Evolutionary conservation across 2,797 vertebrate species (phyloP).

Genomic region (Tachyglossus aculeatus): DNA sequence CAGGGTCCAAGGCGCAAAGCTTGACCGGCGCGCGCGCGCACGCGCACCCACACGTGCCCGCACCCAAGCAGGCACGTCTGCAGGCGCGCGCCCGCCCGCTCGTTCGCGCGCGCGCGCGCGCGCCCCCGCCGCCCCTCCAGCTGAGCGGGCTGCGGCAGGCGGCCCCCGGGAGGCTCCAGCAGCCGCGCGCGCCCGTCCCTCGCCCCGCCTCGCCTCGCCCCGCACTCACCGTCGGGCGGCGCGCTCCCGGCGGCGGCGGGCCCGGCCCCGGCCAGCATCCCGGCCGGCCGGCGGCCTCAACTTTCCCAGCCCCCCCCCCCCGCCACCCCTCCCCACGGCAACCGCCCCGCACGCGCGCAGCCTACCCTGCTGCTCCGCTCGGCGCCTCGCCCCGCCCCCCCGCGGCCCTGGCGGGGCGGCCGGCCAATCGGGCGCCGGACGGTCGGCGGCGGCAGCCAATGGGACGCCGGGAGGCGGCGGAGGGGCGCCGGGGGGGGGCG

Average conservation of each 20-base stretch:
- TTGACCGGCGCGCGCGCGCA: too few species aligned
- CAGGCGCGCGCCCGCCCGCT: constrained; percentile 42
- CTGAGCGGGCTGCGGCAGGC: constrained; percentile 32
- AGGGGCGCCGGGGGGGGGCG: constrained; percentile 26
- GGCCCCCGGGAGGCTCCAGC: constrained; percentile 37
- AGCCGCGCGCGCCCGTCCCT: constrained; percentile 21
- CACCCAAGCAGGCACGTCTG: neutral
- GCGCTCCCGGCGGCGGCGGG: constrained; percentile 32
- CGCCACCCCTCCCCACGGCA: constrained; percentile 42
- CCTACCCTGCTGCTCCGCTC: constrained; percentile 30
- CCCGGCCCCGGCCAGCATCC: constrained; percentile 56
- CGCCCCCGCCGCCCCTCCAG: constrained; percentile 61
- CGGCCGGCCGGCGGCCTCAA: constrained; percentile 52
- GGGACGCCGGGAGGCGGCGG: constrained; percentile 11
- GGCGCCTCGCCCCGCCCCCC: constrained; percentile 34
- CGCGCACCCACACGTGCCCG: neutral
- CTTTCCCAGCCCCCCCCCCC: constrained; percentile 64
- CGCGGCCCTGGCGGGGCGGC: too few species aligned
- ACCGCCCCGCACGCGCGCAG: constrained; percentile 24
- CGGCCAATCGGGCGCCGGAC: constrained; percentile 5
- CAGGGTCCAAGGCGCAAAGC: too few species aligned
- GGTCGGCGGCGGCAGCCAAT: neutral
- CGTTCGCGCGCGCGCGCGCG: constrained; percentile 49
- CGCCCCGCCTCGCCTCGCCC: constrained; percentile 34
- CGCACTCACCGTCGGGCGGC: constrained; percentile 49